Percentiles rank a stretch among this genome's conserved stretches.
phyloP scores from a whole-genome alignment of 2,797 vertebrate genomes.

The Chelonia mydas region DNA sequence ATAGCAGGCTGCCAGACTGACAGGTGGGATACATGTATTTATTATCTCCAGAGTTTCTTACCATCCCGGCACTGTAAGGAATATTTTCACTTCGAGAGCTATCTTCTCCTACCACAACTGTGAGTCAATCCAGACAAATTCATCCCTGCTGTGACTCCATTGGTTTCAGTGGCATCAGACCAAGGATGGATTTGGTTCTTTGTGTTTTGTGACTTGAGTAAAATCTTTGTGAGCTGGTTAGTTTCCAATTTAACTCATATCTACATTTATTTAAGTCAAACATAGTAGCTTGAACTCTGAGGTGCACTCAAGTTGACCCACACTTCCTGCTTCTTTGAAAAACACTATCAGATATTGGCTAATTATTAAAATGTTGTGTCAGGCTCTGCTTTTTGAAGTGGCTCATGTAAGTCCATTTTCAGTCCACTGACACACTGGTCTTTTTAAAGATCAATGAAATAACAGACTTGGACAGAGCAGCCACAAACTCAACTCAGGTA shows the following conservation, averaged over 20 bases:
- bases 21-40: neutral
- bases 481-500: neutral
- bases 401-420: neutral
- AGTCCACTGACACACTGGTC: slow-evolving; percentile 41
- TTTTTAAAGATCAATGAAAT: neutral
- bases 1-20: neutral
- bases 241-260: neutral
- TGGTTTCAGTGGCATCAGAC: neutral
- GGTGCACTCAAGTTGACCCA: neutral
- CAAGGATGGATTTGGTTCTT: neutral
- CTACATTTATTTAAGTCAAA: rapidly evolving
- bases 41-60: neutral
- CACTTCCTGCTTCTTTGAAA: neutral
- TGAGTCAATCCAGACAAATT: slow-evolving; percentile 35
- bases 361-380: neutral
- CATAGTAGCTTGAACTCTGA: neutral
- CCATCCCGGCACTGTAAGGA: neutral
- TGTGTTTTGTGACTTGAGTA: neutral
- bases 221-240: neutral
- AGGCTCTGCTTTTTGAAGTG: neutral
- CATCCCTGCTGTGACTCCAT: slow-evolving; percentile 10
- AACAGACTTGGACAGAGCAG: neutral
- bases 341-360: neutral
- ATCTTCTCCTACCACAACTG: neutral
- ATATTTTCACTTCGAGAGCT: slow-evolving; percentile 38